Conservation (phyloP, 2,797 vertebrate genomes). For the Anisognathus igniventris region DNA sequence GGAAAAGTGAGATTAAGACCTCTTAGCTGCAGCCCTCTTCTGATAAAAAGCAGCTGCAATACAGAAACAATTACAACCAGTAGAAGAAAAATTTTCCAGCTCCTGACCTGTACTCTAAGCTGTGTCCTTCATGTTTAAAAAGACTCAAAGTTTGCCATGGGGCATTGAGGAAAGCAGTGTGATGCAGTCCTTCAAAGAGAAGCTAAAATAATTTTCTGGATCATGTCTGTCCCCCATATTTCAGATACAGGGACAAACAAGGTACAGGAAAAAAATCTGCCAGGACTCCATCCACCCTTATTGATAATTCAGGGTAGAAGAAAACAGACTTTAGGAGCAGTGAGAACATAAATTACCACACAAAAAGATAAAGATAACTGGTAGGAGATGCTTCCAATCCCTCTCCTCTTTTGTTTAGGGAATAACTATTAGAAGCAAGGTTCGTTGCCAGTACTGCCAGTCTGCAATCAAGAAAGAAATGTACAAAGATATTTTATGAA, state of each 20-base stretch:
- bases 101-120: not conserved
- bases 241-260: not conserved
- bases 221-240: not conserved
- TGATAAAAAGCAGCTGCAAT: slow-evolving; percentile 3
- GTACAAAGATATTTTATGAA: not conserved
- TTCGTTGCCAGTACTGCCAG: not conserved
- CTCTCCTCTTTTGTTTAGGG: not conserved
- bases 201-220: not conserved
- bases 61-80: not conserved
- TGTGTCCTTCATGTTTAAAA: not conserved
- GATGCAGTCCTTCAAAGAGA: not conserved
- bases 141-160: not conserved
- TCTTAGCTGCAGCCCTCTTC: not conserved
- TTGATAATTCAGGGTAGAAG: not conserved
- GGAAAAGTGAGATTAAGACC: not conserved
- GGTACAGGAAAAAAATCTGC: not conserved
- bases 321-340: not conserved
- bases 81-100: not conserved
- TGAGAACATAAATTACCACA: not conserved
- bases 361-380: not conserved
- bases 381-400: not conserved
- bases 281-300: not conserved
- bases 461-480: not conserved
- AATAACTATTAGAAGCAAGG: not conserved
- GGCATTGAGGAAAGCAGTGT: not conserved